Percentiles rank a stretch among this genome's conserved stretches.
Conservation (phyloP, 2,888 invertebrate genomes). For the Amiota mariae region DNA sequence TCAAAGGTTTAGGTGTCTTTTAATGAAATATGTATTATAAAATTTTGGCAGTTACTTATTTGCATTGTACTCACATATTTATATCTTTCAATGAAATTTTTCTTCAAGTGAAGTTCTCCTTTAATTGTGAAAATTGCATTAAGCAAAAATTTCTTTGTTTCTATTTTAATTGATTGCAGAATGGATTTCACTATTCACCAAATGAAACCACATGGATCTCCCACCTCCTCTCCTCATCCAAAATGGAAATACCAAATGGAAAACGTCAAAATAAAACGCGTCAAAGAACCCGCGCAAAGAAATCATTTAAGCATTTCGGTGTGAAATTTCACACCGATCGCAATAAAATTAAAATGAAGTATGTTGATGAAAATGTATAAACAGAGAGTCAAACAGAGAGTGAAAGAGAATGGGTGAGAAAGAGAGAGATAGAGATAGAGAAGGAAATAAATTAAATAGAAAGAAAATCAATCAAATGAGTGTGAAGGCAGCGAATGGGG, state of each 20-base stretch:
- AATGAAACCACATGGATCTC: no score
- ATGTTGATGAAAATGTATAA: constrained; percentile 31
- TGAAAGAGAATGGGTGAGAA: constrained; percentile 42
- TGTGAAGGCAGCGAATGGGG: constrained; percentile 35
- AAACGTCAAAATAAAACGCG: no score
- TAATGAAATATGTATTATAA: no score
- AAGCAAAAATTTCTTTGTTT: no score
- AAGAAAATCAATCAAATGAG: constrained; percentile 29
- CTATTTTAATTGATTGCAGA: constrained; percentile 21
- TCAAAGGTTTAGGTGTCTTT: no score
- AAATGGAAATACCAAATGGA: no score
- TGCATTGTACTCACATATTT: no score
- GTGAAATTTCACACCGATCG: constrained; percentile 73
- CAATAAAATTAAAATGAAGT: constrained; percentile 57
- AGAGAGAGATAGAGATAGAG: constrained; percentile 37
- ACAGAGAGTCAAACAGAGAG: constrained; percentile 39
- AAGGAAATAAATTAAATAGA: constrained; percentile 45
- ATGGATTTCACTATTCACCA: constrained; percentile 18
- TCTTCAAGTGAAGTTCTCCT: no score
- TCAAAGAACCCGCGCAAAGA: constrained; percentile 34
- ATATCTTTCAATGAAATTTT: no score
- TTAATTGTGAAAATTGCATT: no score
- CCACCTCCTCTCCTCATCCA: neutral
- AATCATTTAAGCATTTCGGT: constrained; percentile 72
- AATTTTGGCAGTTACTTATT: no score